Evolutionary conservation across 2,113 vertebrate genomes (phyloP).

Genomic region (Ariopsis seemanni): DNA sequence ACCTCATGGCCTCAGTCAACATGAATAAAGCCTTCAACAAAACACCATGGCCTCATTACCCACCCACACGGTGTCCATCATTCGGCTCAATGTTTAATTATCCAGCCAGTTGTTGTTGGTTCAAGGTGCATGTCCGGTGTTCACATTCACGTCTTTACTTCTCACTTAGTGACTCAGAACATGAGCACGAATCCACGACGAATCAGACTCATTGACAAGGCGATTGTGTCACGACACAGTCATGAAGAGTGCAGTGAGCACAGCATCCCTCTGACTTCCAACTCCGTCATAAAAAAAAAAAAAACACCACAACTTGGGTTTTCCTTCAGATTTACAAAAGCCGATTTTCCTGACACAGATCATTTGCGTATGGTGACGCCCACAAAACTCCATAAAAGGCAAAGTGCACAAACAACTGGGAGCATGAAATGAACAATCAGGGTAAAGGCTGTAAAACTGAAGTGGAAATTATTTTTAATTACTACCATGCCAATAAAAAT

Average conservation of each 20-base stretch:
- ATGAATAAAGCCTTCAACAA: neutral
- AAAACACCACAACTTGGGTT: too few relatives aligned
- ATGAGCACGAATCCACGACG: slow-evolving; percentile 6
- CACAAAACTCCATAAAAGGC: neutral
- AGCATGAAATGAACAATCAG: neutral
- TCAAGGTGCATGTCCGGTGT: neutral
- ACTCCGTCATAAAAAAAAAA: neutral
- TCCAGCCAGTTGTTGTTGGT: slow-evolving; percentile 46
- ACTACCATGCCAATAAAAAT: too few relatives aligned
- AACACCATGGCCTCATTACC: slow-evolving; percentile 48
- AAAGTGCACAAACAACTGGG: neutral
- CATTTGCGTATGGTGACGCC: neutral
- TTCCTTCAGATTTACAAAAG: too few relatives aligned
- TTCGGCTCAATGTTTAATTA: slow-evolving; percentile 64
- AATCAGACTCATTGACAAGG: slow-evolving; percentile 25
- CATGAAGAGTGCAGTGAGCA: neutral
- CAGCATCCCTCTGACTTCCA: neutral
- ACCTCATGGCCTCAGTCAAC: neutral
- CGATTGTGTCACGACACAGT: neutral
- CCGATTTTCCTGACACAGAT: too few relatives aligned
- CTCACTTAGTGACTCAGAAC: slow-evolving; percentile 15
- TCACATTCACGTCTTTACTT: slow-evolving; percentile 15
- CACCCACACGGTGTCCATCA: slow-evolving; percentile 49
- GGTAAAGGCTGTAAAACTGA: neutral
- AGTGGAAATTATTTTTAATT: neutral